These are phyloP conservation scores for Catocala nupta DNA, from an alignment of 2,888 invertebrate species.

Conservation along the genomic window DNA sequence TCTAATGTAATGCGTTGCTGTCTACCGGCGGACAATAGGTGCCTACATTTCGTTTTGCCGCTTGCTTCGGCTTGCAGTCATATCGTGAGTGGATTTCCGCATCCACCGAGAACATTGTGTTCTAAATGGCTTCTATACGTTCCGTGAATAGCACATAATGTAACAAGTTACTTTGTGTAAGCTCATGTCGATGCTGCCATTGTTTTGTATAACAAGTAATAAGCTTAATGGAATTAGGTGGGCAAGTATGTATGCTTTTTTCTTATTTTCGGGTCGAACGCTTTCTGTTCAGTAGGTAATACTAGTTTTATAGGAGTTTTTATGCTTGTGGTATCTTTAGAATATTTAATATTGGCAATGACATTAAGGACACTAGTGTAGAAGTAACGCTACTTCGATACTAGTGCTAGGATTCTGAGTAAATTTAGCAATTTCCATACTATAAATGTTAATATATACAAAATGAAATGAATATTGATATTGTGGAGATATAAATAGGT, in stretches of 20 bases:
- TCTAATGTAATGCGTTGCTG: slow-evolving; percentile 30
- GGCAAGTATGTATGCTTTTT: background rate
- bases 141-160: slow-evolving; percentile 65
- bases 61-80: slow-evolving; percentile 60
- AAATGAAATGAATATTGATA: too few relatives aligned
- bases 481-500: too few relatives aligned
- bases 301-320: too few relatives aligned
- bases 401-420: too few relatives aligned
- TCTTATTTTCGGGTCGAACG: background rate
- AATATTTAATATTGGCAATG: too few relatives aligned
- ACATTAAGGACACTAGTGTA: too few relatives aligned
- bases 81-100: slow-evolving; percentile 77
- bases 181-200: slow-evolving; percentile 51
- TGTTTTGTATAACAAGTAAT: slow-evolving; percentile 35
- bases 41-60: slow-evolving; percentile 62
- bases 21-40: slow-evolving; percentile 45
- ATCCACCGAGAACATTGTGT: slow-evolving; percentile 67
- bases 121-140: slow-evolving; percentile 63
- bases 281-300: too few relatives aligned
- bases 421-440: too few relatives aligned
- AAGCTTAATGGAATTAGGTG: slow-evolving; percentile 14
- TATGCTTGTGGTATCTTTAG: too few relatives aligned
- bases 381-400: too few relatives aligned
- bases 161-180: slow-evolving; percentile 63
- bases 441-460: too few relatives aligned